phyloP scores from a whole-genome alignment of 2,113 vertebrate species.

The Pygathrix nemaeus region DNA sequence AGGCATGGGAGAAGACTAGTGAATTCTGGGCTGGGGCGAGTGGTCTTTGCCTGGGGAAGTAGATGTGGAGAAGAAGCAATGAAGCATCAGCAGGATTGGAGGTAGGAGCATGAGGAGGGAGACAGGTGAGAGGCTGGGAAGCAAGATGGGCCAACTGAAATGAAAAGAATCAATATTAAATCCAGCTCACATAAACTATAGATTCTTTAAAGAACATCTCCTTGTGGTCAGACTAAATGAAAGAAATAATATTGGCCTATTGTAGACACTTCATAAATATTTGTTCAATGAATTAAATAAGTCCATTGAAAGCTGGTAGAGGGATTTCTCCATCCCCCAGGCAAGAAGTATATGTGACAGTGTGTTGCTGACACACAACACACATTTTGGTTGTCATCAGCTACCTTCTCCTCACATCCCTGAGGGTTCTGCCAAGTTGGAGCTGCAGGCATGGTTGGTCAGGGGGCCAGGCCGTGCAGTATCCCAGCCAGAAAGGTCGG shows the following conservation, averaged over 20 bases:
- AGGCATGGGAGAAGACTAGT: neutral
- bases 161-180: neutral
- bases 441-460: neutral
- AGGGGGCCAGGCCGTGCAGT: neutral
- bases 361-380: neutral
- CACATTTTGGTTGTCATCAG: neutral
- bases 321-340: neutral
- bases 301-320: neutral
- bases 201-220: neutral
- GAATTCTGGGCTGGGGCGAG: neutral
- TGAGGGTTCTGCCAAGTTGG: rapidly evolving
- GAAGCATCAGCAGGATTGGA: neutral
- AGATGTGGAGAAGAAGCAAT: neutral
- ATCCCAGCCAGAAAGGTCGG: neutral
- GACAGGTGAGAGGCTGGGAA: neutral
- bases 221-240: neutral
- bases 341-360: neutral
- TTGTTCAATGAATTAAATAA: neutral
- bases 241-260: neutral
- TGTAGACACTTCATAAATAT: neutral
- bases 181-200: neutral
- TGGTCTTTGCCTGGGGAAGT: neutral
- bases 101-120: neutral
- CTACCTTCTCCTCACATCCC: neutral
- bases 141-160: neutral